These are phyloP conservation scores for Trichonephila inaurata DNA, from an alignment of 1,140 invertebrate genomes.

Conservation along the genomic window DNA sequence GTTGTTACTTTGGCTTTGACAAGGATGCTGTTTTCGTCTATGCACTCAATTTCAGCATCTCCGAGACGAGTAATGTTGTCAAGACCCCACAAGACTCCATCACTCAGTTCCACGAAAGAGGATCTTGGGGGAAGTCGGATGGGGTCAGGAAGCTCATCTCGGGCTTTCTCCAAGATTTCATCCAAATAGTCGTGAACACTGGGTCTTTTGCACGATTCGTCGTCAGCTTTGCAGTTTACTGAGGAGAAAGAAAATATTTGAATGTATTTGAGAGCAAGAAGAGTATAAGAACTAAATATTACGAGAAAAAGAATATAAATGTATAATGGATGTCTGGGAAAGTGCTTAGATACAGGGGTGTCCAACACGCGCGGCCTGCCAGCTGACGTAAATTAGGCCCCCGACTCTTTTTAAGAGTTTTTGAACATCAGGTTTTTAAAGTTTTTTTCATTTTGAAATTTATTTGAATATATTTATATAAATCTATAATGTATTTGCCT, in stretches of 20 bases:
- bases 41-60: neutral
- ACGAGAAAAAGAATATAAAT: too few species aligned
- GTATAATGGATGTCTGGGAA: too few species aligned
- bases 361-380: too few species aligned
- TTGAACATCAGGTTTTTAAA: too few species aligned
- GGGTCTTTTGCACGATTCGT: neutral
- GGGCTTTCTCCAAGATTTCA: slow-evolving; percentile 26
- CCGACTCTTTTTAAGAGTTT: too few species aligned
- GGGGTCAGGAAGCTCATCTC: slow-evolving; percentile 38
- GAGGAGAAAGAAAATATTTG: neutral
- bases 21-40: neutral
- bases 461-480: too few species aligned
- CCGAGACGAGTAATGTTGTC: neutral
- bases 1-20: neutral
- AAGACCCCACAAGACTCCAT: slow-evolving; percentile 45
- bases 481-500: too few species aligned
- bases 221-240: neutral
- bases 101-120: slow-evolving; percentile 10
- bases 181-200: slow-evolving; percentile 28
- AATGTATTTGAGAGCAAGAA: too few species aligned
- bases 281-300: too few species aligned
- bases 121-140: slow-evolving; percentile 13
- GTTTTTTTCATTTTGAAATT: too few species aligned
- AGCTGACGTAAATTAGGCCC: too few species aligned
- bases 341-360: too few species aligned